Evolutionary conservation across 1,140 invertebrate genomes (phyloP).

Genomic region (Caenorhabditis brenneri): DNA sequence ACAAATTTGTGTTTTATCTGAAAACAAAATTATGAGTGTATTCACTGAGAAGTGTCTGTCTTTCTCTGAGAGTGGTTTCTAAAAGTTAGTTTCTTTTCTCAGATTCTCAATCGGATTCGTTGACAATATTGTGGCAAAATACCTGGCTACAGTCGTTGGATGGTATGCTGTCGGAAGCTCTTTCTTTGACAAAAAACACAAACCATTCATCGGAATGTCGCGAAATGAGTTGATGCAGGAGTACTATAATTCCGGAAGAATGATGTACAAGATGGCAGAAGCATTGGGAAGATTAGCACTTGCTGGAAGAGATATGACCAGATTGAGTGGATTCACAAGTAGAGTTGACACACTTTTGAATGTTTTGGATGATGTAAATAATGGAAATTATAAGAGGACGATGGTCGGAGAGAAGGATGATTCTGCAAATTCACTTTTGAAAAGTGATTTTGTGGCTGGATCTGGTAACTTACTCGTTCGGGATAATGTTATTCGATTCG

Average conservation of each 20-base stretch:
- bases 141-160: conserved; percentile 90
- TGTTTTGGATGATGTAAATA: conserved; percentile 85
- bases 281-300: conserved; percentile 91
- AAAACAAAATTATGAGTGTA: too few species aligned
- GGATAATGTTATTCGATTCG: conserved; percentile 91
- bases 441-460: conserved; percentile 23
- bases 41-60: too few species aligned
- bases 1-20: too few species aligned
- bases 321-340: conserved; percentile 89
- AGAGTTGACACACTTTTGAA: conserved; percentile 86
- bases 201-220: conserved; percentile 59
- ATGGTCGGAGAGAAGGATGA: conserved; percentile 77
- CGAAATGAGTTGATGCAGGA: conserved; percentile 74
- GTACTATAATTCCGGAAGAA: conserved; percentile 94
- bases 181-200: conserved; percentile 79
- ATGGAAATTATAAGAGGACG: conserved; percentile 84
- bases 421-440: neutral
- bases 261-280: conserved; percentile 94
- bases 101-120: conserved; percentile 87
- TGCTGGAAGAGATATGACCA: conserved; percentile 89
- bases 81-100: too few species aligned
- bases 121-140: conserved; percentile 95
- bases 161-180: conserved; percentile 92
- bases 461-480: conserved; percentile 82
- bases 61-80: too few species aligned